Conservation (phyloP, 2,797 vertebrate genomes). For the Eremophila alpestris region DNA sequence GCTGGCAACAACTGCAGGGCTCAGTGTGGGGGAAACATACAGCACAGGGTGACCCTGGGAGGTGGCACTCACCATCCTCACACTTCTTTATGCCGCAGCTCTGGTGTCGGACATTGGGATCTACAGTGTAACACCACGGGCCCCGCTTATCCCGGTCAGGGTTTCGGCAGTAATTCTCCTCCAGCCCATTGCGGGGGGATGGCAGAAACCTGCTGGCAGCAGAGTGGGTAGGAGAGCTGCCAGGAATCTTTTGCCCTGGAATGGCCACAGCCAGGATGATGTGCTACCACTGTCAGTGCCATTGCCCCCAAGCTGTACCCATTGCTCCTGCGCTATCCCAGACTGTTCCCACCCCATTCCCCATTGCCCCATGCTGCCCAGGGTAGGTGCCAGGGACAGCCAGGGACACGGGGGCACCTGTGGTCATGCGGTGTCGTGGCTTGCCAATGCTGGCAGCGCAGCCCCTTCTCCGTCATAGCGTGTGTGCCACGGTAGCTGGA, state of each 20-base stretch:
- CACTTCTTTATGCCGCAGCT: slow-evolving; percentile 91
- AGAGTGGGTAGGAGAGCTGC: neutral
- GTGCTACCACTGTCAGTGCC: neutral
- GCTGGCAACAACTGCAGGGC: slow-evolving; percentile 67
- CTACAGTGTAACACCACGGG: slow-evolving; percentile 93
- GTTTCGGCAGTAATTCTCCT: slow-evolving; percentile 94
- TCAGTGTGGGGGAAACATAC: fast-evolving
- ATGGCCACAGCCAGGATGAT: neutral
- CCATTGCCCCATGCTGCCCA: neutral
- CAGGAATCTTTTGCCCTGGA: neutral
- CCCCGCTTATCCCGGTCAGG: slow-evolving; percentile 87
- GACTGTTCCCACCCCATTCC: neutral
- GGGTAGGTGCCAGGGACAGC: neutral
- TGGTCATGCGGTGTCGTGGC: slow-evolving; percentile 92
- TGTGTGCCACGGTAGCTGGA: slow-evolving; percentile 83
- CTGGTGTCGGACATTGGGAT: slow-evolving; percentile 85
- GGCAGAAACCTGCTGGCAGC: slow-evolving; percentile 83
- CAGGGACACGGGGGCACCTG: slow-evolving; percentile 73
- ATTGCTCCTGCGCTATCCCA: fast-evolving
- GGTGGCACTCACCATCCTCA: slow-evolving; percentile 81
- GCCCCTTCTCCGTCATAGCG: slow-evolving; percentile 79
- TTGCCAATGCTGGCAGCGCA: slow-evolving; percentile 90
- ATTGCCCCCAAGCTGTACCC: neutral
- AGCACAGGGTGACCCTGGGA: too few species aligned
- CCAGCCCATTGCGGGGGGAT: slow-evolving; percentile 84